Evolutionary conservation across 2,888 invertebrate species (phyloP), one percentile per base, ranked within the genome.

Genomic region (Agrotis puta): DNA sequence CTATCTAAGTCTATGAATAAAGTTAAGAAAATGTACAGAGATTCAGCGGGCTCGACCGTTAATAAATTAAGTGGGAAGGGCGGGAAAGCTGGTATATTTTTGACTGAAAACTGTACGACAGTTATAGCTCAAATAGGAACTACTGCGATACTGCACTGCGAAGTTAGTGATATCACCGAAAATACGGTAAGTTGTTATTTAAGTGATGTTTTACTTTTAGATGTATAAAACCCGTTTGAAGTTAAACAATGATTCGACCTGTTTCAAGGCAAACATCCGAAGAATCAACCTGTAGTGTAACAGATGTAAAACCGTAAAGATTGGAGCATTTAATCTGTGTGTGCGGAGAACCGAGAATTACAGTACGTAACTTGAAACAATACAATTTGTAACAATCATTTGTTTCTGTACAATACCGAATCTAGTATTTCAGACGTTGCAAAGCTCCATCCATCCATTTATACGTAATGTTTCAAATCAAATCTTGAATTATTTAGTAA

Each of bases 41-140:
- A 95, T 86, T 92, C 95, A 39, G 83, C 92, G n/a, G 91, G 89
- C 13, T 93, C 94, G 1, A 88, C 89, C 84, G 91, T 91, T 77
- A 96, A 96, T 93, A 96, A 95, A 68, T 89, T 96, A 91, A 92
- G 90, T 91, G 91, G 89, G 62, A 96, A 95, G 84, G 88, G 88
- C 27, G 88, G 87, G 61, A 95, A 94, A 82, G 88, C 85, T 83
- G 95, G 95, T 88, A 95, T 96, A 92, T 97, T 97, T 95, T 92
- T 96, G 89, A 97, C 97, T 88, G 96, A 96, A 71, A 97, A 97
- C 90, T 97, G 97, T 92, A 97, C 97, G n/a, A 95, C 96, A 77
- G 97, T 97, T 81, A 94, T 97, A 90, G 97, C 97, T 72, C 97
- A 97, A 92, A 97, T 97, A 85, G 97, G 97, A 66, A 97, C 97